Evolutionary conservation across 2,113 vertebrate species (phyloP).

Genomic region (Syngnathus floridae): DNA sequence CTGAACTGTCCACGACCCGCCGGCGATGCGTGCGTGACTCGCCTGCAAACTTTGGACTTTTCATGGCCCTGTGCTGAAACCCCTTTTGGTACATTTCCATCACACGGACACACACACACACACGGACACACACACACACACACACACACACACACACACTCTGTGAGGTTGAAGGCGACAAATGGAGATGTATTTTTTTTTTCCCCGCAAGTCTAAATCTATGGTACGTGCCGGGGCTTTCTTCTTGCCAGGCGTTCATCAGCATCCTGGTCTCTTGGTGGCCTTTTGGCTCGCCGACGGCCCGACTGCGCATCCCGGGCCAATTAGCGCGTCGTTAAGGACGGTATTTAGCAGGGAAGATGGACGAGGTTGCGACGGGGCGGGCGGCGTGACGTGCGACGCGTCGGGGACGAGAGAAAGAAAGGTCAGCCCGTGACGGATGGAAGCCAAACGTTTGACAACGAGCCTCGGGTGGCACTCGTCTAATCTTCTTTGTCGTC

Average conservation of each 20-base stretch:
- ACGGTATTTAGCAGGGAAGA: neutral
- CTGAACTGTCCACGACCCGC: neutral
- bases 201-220: no score
- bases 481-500: neutral
- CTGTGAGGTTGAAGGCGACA: neutral
- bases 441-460: neutral
- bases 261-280: neutral
- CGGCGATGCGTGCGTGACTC: neutral
- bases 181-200: no score
- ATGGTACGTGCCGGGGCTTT: no score
- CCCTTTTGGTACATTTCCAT: neutral
- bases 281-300: neutral
- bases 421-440: slow-evolving; percentile 1
- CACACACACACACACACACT: no score
- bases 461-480: neutral
- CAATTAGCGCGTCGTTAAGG: neutral
- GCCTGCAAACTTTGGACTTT: neutral
- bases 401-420: neutral
- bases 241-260: neutral
- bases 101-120: neutral
- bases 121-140: no score
- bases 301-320: neutral
- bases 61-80: neutral
- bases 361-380: neutral
- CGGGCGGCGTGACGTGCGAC: neutral